A percentile compares a stretch with the other conserved stretches of the same genome.
These are phyloP conservation scores for Caenorhabditis latens DNA, from an alignment of 1,140 invertebrate genomes.

Conservation along the genomic window DNA sequence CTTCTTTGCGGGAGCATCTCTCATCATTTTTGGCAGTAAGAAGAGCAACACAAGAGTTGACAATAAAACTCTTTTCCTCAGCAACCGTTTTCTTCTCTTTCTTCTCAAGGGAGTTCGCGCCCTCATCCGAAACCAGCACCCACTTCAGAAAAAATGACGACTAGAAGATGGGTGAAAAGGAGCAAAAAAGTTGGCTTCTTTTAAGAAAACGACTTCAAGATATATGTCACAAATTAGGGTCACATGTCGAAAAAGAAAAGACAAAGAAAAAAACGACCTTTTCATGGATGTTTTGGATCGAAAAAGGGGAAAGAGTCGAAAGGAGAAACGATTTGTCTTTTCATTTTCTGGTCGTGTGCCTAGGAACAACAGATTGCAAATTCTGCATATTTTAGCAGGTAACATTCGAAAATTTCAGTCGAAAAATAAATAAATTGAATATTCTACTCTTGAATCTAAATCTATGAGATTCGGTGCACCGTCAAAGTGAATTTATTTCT, in stretches of 20 bases:
- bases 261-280: slow-evolving; percentile 31
- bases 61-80: slow-evolving; percentile 49
- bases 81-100: slow-evolving; percentile 12
- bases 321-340: slow-evolving; percentile 19
- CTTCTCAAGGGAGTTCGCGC: slow-evolving; percentile 35
- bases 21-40: slow-evolving; percentile 45
- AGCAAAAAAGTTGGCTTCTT: slow-evolving; percentile 28
- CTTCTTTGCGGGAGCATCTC: slow-evolving; percentile 44
- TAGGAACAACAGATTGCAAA: slow-evolving; percentile 16
- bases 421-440: slow-evolving; percentile 7
- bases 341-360: not conserved
- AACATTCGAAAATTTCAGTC: not conserved
- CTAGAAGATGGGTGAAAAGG: slow-evolving; percentile 29
- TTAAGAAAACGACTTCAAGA: slow-evolving; percentile 28
- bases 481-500: no score
- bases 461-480: no score
- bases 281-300: not conserved
- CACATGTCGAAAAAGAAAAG: not conserved
- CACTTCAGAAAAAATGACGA: slow-evolving; percentile 28
- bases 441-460: not conserved
- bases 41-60: slow-evolving; percentile 45
- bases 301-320: not conserved
- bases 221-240: slow-evolving; percentile 50
- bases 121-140: slow-evolving; percentile 5
- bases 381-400: not conserved